A percentile compares a stretch with the other conserved stretches of the same genome.
phyloP scores from a whole-genome alignment of 2,888 invertebrate genomes.

The Abscondita cerata region DNA sequence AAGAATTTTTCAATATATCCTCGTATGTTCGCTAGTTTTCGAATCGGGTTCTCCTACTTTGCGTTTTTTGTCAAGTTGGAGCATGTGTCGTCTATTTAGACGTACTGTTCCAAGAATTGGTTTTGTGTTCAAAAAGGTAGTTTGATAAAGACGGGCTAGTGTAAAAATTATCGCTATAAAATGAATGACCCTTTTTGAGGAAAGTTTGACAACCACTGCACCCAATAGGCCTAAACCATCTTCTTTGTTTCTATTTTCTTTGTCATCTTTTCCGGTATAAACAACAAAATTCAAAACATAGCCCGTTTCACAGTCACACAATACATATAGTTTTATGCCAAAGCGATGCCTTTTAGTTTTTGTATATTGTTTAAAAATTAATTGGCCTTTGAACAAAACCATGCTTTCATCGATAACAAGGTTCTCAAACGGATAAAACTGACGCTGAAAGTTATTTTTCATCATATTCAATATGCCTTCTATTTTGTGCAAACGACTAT shows the following conservation, averaged over 20 bases:
- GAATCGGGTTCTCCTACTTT: neutral
- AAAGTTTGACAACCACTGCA: too few relatives aligned
- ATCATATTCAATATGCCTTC: too few relatives aligned
- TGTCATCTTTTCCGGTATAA: neutral
- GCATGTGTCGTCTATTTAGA: neutral
- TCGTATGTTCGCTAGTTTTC: conserved; percentile 3
- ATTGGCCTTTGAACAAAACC: neutral
- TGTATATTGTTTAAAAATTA: neutral
- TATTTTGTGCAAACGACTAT: too few relatives aligned
- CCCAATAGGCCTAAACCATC: too few relatives aligned
- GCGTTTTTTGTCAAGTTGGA: neutral
- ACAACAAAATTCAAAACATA: neutral
- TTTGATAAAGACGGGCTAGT: neutral
- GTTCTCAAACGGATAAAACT: neutral
- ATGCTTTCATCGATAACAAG: neutral
- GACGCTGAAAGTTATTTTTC: neutral
- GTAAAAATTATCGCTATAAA: neutral
- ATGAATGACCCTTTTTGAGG: neutral
- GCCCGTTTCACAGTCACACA: neutral
- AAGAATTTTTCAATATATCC: too few relatives aligned
- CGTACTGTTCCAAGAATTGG: neutral
- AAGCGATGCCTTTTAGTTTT: neutral
- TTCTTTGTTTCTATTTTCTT: neutral
- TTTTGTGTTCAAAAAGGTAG: neutral
- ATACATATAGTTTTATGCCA: neutral